Evolutionary conservation across 2,888 invertebrate genomes (phyloP), one percentile per base, ranked within the genome.

Genomic region (Ctenicera cuprea): DNA sequence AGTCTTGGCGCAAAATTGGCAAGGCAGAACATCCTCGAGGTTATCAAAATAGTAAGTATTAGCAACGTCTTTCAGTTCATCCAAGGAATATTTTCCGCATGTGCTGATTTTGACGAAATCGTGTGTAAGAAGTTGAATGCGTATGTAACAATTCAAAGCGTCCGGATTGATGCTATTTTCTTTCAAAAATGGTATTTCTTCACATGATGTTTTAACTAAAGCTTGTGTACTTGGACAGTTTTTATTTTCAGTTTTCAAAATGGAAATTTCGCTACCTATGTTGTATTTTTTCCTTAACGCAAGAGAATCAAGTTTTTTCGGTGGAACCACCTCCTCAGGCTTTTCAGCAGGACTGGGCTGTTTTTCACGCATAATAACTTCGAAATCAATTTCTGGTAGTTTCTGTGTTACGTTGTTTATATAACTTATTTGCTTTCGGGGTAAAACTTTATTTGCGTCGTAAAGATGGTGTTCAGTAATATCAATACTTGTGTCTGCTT

Each of bases 401-500:
- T 66, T 61, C 45, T 74, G 64, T 11, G 62, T 61, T 16, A 71
- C 66, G 20, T 66, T 66, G 37, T 66, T 66, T 18, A 52, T 50
- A 54, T 43, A 45, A 48, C 18, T 50, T 11, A 66, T 12, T 57
- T 57, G 64, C 48, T 67, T 70, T 37, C 74, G 70, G 0, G 69
- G 64, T 14, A 45, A 5, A 26, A 59, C 43, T 38, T 71, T 74
- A 20, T 48, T 45, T 16, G 73, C 69, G 5, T 74, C 74, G 22
- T 71, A 74, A 4, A 74, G 38, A 41, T 74, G 74, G 22, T 74
- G 74, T 71, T 74, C 74, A 5, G 74, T 74, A 33, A 74, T 74
- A 66, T 74, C 74, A 18, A 74, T 74, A 45, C 74, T 74, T 2
- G 74, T 74, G 30, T 74, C 74, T 37, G 74, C 52, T 70, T 74